These are phyloP conservation scores for Falcunculus frontatus DNA, from an alignment of 2,113 vertebrate species.

Conservation along the genomic window DNA sequence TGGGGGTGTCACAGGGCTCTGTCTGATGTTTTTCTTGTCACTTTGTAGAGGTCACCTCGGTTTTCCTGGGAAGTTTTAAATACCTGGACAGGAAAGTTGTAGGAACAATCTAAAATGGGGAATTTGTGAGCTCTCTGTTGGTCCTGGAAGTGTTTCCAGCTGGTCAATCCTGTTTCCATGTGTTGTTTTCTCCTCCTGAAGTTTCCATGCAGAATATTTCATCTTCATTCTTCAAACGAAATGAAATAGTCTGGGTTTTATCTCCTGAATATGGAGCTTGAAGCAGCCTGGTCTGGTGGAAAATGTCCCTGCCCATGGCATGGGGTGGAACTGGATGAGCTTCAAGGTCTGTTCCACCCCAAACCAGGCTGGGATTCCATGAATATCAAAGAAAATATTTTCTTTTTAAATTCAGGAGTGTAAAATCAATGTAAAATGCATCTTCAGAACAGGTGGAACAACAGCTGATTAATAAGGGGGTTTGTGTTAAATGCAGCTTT, in stretches of 20 bases:
- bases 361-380: background rate
- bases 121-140: background rate
- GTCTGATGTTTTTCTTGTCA: background rate
- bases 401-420: background rate
- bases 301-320: background rate
- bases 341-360: background rate
- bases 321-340: background rate
- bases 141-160: background rate
- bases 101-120: background rate
- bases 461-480: background rate
- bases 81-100: background rate
- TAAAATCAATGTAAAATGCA: conserved; percentile 41
- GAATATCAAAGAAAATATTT: background rate
- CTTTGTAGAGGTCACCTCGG: accelerated
- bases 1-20: background rate
- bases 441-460: background rate
- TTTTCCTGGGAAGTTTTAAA: background rate
- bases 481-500: background rate
- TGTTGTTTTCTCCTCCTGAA: background rate
- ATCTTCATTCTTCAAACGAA: background rate
- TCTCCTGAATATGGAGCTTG: background rate
- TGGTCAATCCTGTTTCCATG: background rate
- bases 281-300: background rate
- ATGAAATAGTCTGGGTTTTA: background rate
- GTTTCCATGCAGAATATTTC: background rate